A percentile compares a stretch with the other conserved stretches of the same genome.
phyloP scores from a whole-genome alignment of 2,888 invertebrate genomes.

The Teleogryllus oceanicus region DNA sequence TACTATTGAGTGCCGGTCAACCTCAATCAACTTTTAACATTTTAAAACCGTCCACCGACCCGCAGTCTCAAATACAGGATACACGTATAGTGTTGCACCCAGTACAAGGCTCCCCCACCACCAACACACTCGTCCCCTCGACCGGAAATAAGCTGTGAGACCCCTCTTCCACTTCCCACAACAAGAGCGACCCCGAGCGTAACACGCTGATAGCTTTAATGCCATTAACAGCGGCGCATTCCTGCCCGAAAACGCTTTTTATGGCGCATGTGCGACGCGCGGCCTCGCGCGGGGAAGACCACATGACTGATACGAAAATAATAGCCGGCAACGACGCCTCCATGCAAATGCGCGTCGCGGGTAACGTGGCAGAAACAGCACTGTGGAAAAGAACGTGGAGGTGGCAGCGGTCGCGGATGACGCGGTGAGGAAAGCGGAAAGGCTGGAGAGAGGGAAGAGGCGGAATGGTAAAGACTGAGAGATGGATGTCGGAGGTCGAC shows the following conservation, averaged over 20 bases:
- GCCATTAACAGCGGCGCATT: constrained; percentile 4
- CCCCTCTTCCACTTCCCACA: neutral
- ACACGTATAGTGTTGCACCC: no score
- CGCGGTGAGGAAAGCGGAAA: no score
- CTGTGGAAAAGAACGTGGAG: no score
- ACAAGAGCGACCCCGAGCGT: neutral
- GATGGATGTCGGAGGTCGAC: neutral
- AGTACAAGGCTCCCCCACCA: no score
- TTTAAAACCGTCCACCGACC: no score
- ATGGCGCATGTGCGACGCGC: neutral
- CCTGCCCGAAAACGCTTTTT: neutral
- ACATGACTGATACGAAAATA: constrained; percentile 11
- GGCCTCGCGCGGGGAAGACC: neutral
- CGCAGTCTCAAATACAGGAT: no score
- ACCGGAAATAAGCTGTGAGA: no score
- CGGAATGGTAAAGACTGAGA: neutral
- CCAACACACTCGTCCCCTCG: no score
- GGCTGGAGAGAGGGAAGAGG: no score
- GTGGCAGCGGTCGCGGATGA: no score
- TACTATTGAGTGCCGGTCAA: no score
- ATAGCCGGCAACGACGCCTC: constrained; percentile 5
- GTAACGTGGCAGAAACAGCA: neutral
- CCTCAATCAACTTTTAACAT: no score
- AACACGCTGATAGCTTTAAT: neutral
- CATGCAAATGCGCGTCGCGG: neutral